Base-by-base conservation (phyloP, 2,113 vertebrate species). In the Otolemur garnettii region DNA sequence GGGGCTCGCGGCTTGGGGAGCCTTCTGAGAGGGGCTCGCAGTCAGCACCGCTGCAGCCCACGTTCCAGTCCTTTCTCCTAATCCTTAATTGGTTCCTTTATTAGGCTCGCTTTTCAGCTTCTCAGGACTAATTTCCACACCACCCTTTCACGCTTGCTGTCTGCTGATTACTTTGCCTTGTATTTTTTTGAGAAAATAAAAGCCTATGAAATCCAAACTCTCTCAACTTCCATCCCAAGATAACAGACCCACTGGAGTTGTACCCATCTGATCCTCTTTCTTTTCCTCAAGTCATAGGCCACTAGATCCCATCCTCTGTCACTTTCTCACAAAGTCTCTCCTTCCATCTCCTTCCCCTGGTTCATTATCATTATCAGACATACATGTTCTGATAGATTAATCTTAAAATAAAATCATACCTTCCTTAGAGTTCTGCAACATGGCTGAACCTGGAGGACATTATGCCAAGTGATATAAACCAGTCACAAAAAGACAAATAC, bases 331-430 rank as follows among this genome's bases (percentile, higher is more conserved):
- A 59, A 64, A n/a, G 77, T 55, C 35, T 94, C 35, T 53, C 45
- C 80, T 86, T 94, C 78, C n/a, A 55, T 12, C n/a, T 79, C 42
- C 80, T 86, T 94, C 78, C n/a, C 24, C 42, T 53, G 38, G 17
- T 30, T 90, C 74, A 62, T 64, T 57, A 11, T 68, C 26, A 59
- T 84, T 38, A 69, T 69, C 42, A 88, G n/a, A 50, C 83, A 33
- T 45, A 69, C 21, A 42, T 77, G 53, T 26, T 86, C 7, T 75
- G 21, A 15, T 84, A 30, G 24, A 26, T 94, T 57, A 5, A 72
- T 87, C 85, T 74, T 87, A 53, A 85, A 88, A 75, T 28, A 88
- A 75, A 77, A 79, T 7, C 69, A 68, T 28, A 64, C 33, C 38
- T 75, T 94, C 55, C 74, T 96, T 86, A 53, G 87, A 75, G 3